Evolutionary conservation across 2,888 invertebrate species (phyloP), one percentile per base, ranked within the genome.

Genomic region (Monochamus alternatus): DNA sequence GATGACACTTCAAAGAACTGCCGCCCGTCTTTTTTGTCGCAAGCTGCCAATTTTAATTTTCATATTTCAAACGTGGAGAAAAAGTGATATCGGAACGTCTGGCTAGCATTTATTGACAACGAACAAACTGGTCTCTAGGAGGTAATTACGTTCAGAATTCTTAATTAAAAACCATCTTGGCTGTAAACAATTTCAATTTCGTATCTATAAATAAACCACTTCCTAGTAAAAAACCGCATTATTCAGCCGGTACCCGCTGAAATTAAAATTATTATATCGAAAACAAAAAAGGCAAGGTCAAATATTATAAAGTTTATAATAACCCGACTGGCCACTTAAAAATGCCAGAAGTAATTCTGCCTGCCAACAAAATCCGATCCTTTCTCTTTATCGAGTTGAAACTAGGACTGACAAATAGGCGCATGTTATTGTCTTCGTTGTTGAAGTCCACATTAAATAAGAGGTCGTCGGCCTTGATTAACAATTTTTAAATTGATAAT

Each of bases 261-360:
- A 47, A 47, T 47, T 47, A 47, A 47, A 47, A 47, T 47, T 12
- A 12, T 43, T 58, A 47, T 44, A 67, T 55, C 52, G 31, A 14
- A 58, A 32, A 68, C 38, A 68, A 68, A 69, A 62, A 69, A 51
- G 8, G 47, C 69, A 69, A 69, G 69, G 69, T 51, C 69, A 62
- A 62, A 69, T 22, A 69, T 69, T 51, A 55, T 14, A 67, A 67
- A 67, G 52, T 67, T 67, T 14, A 38, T 30, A 60, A 60, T 47
- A 72, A 72, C 72, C 43, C 38, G 72, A 55, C 64, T 58, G 60
- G 55, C 63, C 38, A 52, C 72, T 72, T 52, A 72, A 71, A 72
- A 72, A 64, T 30, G 60, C 44, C 43, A 62, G 60, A 69, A 69
- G 47, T 47, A 47, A 47, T 47, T 47, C 47, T 47, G 47, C 10